These are phyloP conservation scores for Epizoanthus ramosus DNA, from an alignment of 92 coral and sea anemone genomes.

Conservation along the genomic window DNA sequence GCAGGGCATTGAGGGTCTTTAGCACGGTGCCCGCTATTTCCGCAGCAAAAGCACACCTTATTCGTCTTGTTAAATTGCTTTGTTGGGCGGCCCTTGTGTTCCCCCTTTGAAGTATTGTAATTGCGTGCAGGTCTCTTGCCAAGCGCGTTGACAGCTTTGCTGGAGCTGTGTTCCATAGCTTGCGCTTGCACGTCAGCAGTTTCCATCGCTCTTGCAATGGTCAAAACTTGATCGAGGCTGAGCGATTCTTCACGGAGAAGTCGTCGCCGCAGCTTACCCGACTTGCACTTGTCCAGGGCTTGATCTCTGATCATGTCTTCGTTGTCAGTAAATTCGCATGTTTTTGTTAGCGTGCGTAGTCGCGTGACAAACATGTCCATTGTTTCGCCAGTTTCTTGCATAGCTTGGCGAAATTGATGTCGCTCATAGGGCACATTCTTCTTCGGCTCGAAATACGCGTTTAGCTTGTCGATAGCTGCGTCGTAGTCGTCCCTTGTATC, in stretches of 20 bases:
- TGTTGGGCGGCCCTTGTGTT: too few species aligned
- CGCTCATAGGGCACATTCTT: too few species aligned
- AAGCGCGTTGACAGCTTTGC: too few species aligned
- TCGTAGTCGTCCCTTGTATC: conserved; percentile 32
- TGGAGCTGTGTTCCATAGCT: too few species aligned
- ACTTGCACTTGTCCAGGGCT: too few species aligned
- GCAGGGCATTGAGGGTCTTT: background rate
- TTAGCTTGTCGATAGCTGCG: conserved; percentile 18
- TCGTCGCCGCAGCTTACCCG: too few species aligned
- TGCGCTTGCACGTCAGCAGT: conserved; percentile 10
- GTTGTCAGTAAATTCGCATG: background rate
- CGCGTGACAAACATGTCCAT: background rate
- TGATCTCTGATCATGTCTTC: conserved; percentile 2
- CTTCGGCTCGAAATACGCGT: too few species aligned
- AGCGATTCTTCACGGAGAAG: too few species aligned
- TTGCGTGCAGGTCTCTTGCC: too few species aligned
- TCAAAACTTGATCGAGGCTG: background rate
- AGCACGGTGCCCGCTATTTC: background rate
- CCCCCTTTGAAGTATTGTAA: too few species aligned
- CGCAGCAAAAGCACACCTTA: background rate
- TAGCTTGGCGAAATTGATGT: too few species aligned
- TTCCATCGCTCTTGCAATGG: conserved; percentile 13
- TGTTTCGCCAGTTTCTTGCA: background rate
- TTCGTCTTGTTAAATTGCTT: background rate
- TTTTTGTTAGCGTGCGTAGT: background rate